Conservation (phyloP, 1,140 invertebrate species). For the Dreissena rostriformis region DNA sequence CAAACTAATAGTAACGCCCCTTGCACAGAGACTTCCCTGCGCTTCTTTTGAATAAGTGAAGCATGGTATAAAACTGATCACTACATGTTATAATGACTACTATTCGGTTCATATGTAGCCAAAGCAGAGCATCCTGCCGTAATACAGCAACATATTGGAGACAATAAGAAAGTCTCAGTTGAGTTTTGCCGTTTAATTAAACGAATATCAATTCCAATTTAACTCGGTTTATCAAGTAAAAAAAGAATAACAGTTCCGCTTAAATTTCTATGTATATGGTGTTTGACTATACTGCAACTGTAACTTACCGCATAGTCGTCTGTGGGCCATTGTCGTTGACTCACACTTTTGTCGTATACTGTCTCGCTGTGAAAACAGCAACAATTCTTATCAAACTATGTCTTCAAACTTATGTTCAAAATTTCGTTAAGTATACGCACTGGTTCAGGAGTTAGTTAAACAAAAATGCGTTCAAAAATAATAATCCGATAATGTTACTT, state of each 20-base stretch:
- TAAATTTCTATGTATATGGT: neutral
- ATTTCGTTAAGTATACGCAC: too few relatives aligned
- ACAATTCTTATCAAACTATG: conserved; percentile 5
- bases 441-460: too few relatives aligned
- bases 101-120: too few relatives aligned
- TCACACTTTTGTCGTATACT: conserved; percentile 38
- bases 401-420: too few relatives aligned
- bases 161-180: neutral
- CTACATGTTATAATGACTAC: too few relatives aligned
- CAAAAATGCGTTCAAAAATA: too few relatives aligned
- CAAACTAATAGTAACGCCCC: too few relatives aligned
- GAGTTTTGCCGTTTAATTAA: neutral
- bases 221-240: neutral
- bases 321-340: conserved; percentile 54
- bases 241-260: neutral
- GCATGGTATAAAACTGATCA: too few relatives aligned
- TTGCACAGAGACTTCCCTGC: too few relatives aligned
- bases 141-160: neutral
- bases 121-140: neutral
- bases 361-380: conserved; percentile 53
- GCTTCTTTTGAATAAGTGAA: too few relatives aligned
- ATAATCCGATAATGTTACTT: too few relatives aligned
- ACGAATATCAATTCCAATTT: neutral
- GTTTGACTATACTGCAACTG: neutral
- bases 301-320: conserved; percentile 50